These are phyloP conservation scores for Uropsilus gracilis DNA, from an alignment of 2,113 vertebrate species.

Conservation along the genomic window DNA sequence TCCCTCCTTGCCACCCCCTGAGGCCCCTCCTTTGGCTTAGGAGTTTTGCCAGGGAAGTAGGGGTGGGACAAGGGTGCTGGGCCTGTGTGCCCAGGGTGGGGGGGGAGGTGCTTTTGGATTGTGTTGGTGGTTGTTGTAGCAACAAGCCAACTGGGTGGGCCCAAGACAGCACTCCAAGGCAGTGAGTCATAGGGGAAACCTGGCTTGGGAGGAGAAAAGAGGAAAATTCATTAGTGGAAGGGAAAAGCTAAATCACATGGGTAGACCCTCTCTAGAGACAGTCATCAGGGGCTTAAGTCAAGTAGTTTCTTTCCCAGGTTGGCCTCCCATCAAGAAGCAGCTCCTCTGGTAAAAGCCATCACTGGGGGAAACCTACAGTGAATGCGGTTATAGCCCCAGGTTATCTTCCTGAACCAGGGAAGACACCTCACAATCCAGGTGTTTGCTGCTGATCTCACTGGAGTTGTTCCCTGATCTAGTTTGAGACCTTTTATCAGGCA, in stretches of 20 bases:
- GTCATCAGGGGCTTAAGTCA: not conserved
- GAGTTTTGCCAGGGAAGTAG: conserved; percentile 48
- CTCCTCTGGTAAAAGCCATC: not conserved
- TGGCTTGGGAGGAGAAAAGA: conserved; percentile 33
- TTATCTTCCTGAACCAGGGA: not conserved
- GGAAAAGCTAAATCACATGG: not conserved
- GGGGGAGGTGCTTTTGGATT: conserved; percentile 55
- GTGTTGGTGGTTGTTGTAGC: conserved; percentile 66
- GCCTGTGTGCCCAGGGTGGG: not conserved
- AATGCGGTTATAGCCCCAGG: not conserved
- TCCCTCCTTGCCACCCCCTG: not conserved
- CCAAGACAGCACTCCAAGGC: conserved; percentile 49
- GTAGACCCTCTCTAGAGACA: not conserved
- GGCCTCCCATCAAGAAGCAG: conserved; percentile 17
- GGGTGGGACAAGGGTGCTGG: conserved; percentile 51
- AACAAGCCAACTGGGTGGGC: conserved; percentile 56
- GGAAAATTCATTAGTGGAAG: conserved; percentile 45
- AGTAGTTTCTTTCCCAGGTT: not conserved
- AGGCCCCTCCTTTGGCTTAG: conserved; percentile 3
- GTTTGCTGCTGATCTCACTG: not conserved
- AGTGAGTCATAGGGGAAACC: conserved; percentile 73
- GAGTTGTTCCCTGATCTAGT: not conserved
- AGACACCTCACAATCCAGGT: not conserved
- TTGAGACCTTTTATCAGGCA: not conserved
- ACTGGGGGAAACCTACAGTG: not conserved